phyloP scores from a whole-genome alignment of 1,140 invertebrate genomes.

The Capitella teleta region DNA sequence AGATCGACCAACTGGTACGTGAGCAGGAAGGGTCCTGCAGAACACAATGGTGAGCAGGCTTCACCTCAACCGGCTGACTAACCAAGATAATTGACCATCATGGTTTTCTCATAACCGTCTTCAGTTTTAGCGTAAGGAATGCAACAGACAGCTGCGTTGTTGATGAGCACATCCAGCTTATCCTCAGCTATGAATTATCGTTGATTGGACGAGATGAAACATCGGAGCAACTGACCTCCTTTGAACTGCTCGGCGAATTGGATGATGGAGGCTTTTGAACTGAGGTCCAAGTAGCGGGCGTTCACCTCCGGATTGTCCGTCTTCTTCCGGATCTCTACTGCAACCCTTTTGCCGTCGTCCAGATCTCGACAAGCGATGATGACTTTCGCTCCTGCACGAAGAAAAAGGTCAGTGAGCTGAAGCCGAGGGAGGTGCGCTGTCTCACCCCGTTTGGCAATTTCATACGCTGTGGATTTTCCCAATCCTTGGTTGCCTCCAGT shows the following conservation, averaged over 20 bases:
- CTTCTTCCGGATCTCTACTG: not conserved
- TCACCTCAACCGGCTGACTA: too few relatives aligned
- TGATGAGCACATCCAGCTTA: not conserved
- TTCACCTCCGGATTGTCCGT: not conserved
- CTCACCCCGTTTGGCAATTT: not conserved
- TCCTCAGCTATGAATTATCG: not conserved
- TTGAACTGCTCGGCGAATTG: not conserved
- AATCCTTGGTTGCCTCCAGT: not conserved
- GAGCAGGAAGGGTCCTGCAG: slow-evolving; percentile 10
- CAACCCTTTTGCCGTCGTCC: not conserved
- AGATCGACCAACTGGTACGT: slow-evolving; percentile 8
- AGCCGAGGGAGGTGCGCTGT: not conserved
- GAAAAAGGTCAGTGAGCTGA: not conserved
- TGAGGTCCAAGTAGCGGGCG: not conserved
- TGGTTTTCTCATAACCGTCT: not conserved
- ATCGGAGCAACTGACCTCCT: not conserved
- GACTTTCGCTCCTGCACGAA: not conserved
- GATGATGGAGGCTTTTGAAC: not conserved
- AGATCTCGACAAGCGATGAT: not conserved
- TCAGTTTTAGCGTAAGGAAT: not conserved
- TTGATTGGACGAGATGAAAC: not conserved
- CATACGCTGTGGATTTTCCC: not conserved
- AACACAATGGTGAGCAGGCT: too few relatives aligned
- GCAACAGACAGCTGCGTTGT: not conserved
- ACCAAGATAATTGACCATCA: not conserved